phyloP scores from a whole-genome alignment of 2,113 vertebrate genomes.

The Globicephala melas region DNA sequence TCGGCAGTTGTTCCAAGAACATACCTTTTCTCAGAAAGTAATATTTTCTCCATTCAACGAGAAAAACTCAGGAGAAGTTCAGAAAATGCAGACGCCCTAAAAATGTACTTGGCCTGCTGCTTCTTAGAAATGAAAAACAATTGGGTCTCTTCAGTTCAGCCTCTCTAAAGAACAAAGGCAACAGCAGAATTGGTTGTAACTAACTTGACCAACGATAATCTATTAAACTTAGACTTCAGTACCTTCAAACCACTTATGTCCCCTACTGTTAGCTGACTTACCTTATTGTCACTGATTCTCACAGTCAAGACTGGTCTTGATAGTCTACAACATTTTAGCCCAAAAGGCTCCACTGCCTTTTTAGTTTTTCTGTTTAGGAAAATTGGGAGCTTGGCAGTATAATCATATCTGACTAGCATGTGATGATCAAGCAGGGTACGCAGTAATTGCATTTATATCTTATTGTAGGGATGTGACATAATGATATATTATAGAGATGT shows the following conservation, averaged over 20 bases:
- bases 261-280: not conserved
- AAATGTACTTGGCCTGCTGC: conserved; percentile 27
- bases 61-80: conserved; percentile 42
- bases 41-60: conserved; percentile 44
- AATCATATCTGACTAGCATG: not conserved
- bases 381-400: not conserved
- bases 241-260: not conserved
- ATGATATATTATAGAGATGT: not conserved
- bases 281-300: not conserved
- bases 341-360: not conserved
- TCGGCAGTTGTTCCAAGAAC: conserved; percentile 21
- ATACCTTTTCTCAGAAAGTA: conserved; percentile 44
- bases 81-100: conserved; percentile 38
- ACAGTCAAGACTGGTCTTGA: not conserved
- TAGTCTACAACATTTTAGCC: not conserved
- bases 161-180: not conserved
- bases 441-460: not conserved
- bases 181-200: not conserved
- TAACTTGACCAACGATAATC: not conserved
- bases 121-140: conserved; percentile 36
- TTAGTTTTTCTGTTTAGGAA: not conserved
- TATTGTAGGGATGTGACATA: not conserved
- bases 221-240: not conserved
- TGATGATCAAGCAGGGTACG: rapidly evolving
- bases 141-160: not conserved